phyloP scores from a whole-genome alignment of 2,797 vertebrate genomes.

The Phyllotis vaccarum region DNA sequence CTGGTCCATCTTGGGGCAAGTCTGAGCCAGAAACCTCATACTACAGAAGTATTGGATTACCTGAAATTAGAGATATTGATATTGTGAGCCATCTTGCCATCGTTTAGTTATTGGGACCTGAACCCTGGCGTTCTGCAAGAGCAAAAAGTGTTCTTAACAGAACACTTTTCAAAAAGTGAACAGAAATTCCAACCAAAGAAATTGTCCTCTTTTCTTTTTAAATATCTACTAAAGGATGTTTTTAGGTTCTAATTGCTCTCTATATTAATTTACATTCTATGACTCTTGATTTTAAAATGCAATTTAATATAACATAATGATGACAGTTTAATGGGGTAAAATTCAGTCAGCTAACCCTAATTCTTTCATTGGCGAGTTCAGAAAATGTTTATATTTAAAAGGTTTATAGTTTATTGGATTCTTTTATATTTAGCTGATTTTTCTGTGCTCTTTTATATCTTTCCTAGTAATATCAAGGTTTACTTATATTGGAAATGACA shows the following conservation, averaged over 20 bases:
- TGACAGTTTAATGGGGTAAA: background rate
- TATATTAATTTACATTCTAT: background rate
- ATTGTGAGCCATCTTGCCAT: background rate
- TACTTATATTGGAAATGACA: background rate
- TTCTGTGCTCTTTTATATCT: background rate
- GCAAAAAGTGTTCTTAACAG: background rate
- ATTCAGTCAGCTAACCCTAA: background rate
- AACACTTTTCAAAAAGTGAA: no score
- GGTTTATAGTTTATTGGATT: background rate
- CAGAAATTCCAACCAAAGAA: background rate
- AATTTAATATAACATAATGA: background rate
- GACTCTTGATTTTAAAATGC: background rate
- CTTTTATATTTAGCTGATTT: background rate
- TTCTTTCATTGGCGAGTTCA: background rate
- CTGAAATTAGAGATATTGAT: background rate
- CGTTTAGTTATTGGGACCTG: background rate
- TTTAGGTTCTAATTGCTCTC: background rate
- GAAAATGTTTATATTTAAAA: background rate
- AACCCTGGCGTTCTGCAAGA: no score
- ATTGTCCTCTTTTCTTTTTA: background rate
- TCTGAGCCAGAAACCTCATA: no score
- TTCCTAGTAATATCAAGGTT: background rate
- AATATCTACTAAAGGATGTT: background rate
- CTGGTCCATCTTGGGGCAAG: no score
- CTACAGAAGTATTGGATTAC: no score